phyloP scores from a whole-genome alignment of 2,113 vertebrate species.

The Cygnus atratus region DNA sequence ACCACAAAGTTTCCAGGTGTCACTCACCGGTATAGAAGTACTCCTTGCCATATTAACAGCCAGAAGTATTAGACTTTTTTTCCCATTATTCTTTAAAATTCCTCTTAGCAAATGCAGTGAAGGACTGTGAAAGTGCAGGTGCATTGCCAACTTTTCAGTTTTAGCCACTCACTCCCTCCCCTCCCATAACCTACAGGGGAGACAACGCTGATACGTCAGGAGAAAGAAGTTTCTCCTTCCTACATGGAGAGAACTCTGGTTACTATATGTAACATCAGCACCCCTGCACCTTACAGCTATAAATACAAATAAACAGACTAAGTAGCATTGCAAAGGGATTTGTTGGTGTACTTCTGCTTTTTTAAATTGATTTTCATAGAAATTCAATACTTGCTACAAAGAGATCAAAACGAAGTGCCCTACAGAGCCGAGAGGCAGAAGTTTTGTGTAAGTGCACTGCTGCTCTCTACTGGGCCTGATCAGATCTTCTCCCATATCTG shows the following conservation, averaged over 20 bases:
- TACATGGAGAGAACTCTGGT: background rate
- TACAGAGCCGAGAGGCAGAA: fast-evolving
- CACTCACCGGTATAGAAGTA: background rate
- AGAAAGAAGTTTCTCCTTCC: background rate
- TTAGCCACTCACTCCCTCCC: background rate
- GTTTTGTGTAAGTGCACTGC: conserved; percentile 12
- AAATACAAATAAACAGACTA: conserved; percentile 17
- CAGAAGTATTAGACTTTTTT: background rate
- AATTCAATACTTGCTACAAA: background rate
- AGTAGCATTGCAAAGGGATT: background rate
- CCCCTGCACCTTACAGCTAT: background rate
- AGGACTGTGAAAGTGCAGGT: background rate
- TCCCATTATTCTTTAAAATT: background rate
- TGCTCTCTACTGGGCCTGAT: conserved; percentile 50
- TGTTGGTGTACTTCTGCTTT: background rate
- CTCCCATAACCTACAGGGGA: background rate
- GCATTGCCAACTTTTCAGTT: background rate
- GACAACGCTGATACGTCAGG: background rate
- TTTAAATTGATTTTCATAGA: conserved; percentile 9
- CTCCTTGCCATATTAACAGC: background rate
- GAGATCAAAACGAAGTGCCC: background rate
- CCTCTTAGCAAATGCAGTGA: background rate
- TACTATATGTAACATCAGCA: background rate
- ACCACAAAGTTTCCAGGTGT: background rate
- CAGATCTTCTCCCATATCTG: background rate